Percentiles rank a stretch among this genome's conserved stretches.
These are phyloP conservation scores for Neopelma chrysocephalum DNA, from an alignment of 2,797 vertebrate genomes.

Conservation along the genomic window DNA sequence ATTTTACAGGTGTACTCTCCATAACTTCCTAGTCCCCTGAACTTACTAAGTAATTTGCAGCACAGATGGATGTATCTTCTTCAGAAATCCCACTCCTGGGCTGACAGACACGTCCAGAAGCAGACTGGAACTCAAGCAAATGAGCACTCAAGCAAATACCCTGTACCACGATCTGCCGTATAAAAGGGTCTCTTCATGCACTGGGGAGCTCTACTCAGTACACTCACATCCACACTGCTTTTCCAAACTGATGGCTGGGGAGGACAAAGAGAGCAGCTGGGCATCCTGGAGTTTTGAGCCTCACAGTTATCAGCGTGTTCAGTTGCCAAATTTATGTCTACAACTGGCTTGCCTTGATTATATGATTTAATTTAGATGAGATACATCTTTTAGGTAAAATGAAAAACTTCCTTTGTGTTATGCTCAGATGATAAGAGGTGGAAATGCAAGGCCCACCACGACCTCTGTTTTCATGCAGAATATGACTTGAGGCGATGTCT, in stretches of 20 bases:
- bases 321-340: background rate
- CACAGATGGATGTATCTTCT: background rate
- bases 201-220: too few species aligned
- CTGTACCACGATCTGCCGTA: too few species aligned
- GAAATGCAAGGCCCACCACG: background rate
- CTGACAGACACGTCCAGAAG: background rate
- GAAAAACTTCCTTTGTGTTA: background rate
- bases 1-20: background rate
- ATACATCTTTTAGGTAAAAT: background rate
- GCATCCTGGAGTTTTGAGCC: background rate
- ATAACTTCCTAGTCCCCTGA: background rate
- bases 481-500: rapidly evolving
- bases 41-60: background rate
- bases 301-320: background rate
- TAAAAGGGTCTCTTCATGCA: background rate
- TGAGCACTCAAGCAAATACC: background rate
- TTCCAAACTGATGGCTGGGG: background rate
- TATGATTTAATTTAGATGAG: background rate
- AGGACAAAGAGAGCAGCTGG: background rate
- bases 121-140: background rate
- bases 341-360: background rate
- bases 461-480: background rate
- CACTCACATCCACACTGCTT: background rate
- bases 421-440: rapidly evolving
- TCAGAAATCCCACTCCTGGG: background rate